Conservation (phyloP, 2,797 vertebrate genomes). For the Crax fasciolata region DNA sequence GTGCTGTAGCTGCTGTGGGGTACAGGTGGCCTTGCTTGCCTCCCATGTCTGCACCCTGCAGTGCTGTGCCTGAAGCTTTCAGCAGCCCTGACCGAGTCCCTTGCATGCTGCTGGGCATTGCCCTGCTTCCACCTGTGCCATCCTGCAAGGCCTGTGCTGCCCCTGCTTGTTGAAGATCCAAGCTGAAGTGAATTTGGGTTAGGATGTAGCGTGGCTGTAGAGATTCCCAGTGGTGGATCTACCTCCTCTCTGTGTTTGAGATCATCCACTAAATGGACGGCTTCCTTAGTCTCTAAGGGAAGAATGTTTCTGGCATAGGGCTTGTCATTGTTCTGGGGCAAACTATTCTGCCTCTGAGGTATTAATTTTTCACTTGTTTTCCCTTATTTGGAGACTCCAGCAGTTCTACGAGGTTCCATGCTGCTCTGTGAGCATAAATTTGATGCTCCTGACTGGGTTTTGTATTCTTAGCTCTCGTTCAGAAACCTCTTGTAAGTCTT, state of each 20-base stretch:
- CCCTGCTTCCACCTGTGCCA: background rate
- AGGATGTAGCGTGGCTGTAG: background rate
- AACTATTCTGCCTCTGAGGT: background rate
- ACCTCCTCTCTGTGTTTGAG: background rate
- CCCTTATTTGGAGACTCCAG: background rate
- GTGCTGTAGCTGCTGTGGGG: background rate
- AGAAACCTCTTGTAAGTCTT: background rate
- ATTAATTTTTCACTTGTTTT: background rate
- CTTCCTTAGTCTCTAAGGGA: background rate
- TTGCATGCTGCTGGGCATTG: background rate
- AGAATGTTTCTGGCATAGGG: background rate
- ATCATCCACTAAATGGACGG: background rate
- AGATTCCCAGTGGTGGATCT: background rate
- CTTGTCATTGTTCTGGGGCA: background rate
- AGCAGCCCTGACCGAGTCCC: background rate
- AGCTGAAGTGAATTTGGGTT: background rate
- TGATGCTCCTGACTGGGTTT: background rate
- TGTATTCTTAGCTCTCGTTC: background rate
- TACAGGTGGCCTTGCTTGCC: background rate
- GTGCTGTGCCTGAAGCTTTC: background rate
- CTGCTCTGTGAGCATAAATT: background rate
- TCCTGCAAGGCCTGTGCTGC: background rate
- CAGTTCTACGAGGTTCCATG: background rate
- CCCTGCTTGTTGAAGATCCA: conserved; percentile 38
- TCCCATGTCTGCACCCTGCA: accelerated